phyloP scores from a whole-genome alignment of 2,888 invertebrate species.

The Heteromyza rotundicornis region DNA sequence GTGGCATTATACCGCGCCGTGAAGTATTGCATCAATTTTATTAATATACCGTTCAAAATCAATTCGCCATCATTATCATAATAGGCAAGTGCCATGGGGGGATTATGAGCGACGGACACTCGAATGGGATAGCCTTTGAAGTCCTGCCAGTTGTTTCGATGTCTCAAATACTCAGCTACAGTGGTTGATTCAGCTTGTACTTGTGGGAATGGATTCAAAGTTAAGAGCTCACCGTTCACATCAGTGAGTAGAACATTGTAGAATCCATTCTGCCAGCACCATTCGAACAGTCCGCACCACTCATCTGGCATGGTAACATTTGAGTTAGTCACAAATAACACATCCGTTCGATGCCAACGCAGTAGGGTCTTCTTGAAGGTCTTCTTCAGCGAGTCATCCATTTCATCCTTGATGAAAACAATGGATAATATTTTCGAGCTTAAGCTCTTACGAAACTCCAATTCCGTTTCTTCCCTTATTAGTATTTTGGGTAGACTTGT shows the following conservation, averaged over 20 bases:
- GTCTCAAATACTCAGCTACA: background rate
- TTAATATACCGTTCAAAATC: conserved; percentile 19
- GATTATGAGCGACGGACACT: conserved; percentile 17
- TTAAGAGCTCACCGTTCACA: background rate
- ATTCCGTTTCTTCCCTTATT: background rate
- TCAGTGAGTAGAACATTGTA: conserved; percentile 28
- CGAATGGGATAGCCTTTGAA: conserved; percentile 20
- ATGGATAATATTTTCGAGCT: background rate
- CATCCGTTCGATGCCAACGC: background rate
- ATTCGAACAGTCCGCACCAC: conserved; percentile 27
- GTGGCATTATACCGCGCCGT: conserved; percentile 21
- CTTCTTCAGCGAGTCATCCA: background rate
- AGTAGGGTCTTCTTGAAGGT: background rate
- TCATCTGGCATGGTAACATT: background rate
- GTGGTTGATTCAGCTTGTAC: background rate
- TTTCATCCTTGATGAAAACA: background rate
- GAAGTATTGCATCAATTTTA: conserved; percentile 19
- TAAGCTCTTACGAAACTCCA: background rate
- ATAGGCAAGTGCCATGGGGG: conserved; percentile 20
- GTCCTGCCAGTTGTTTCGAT: conserved; percentile 8
- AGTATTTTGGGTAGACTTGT: background rate
- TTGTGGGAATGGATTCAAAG: conserved; percentile 16
- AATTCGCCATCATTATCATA: background rate
- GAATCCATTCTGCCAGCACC: conserved; percentile 34
- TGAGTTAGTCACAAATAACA: background rate